Evolutionary conservation across 2,113 vertebrate species (phyloP), one percentile per base, ranked within the genome.

Genomic region (Lynx canadensis): DNA sequence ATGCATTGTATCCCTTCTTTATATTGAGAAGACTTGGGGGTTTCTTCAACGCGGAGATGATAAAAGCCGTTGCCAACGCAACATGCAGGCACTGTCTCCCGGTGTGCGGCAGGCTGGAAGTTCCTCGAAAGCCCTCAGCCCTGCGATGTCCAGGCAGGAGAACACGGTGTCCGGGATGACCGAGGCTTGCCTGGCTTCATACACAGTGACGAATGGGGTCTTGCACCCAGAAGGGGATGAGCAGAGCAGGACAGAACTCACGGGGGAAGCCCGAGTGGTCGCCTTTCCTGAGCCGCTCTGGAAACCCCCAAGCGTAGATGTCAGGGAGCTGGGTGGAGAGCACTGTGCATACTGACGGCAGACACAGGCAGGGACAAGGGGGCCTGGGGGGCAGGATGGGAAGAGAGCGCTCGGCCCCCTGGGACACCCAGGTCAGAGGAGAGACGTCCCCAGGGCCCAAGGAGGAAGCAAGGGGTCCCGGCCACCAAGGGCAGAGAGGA

Each of bases 91-190:
- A 16, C 4, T 4, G 7, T 11, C 36, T 27, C 68, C 41, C 7
- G 16, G 57, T 0, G 5, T 13, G 1, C 13, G 15, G 25, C 1
- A 31, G 41, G 11, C 27, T 1, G 23, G 38, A 1, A 6, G 6
- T 16, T 48, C 27, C 45, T 4, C 0, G 18, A 29, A 48, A 41
- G 41, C 41, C 4, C 74, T 78, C 4, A 18, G 41, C 15, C 29
- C 27, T 48, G 80, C 9, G 91, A 14, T 3, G 31, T 15, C 10
- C 7, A 36, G 38, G 16, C 23, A 41, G 33, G 65, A 74, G 25
- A 65, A 4, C 11, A 1, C 7, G 11, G 16, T 10, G 5, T 50
- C 76, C 73, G 71, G 33, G 36, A 48, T 25, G 66, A 2, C 38
- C 55, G 33, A 73, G 3, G 31, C 3, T 23, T 15, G 65, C 55